Evolutionary conservation across 2,888 invertebrate species (phyloP), one percentile per base, ranked within the genome.

Genomic region (Bellardia bayeri): DNA sequence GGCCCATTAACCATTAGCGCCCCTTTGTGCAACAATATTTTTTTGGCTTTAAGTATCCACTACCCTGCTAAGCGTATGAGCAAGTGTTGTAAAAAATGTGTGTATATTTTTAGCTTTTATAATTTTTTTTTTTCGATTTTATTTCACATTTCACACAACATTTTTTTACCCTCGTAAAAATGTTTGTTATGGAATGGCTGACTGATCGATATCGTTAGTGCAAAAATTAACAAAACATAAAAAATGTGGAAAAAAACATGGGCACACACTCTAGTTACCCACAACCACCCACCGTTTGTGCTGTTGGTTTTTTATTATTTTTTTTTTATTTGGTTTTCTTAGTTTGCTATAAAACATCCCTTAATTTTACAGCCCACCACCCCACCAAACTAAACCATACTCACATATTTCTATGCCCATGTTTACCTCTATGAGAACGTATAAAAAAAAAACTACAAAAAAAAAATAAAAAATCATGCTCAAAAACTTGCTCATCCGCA

Each of bases 401-500:
- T 56, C 66, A 68, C 30, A 74, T 30, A 37, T 71, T 82, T 83
- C 33, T 56, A 37, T 84, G 66, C 56, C 66, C 74, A 79, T 68
- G 61, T 61, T 69, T 66, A 82, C 82, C 79, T 79, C 74, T 78
- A 66, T 72, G 72, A 66, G 68, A 85, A 69, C 37, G 68, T 40
- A 68, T 16, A 71, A 51, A 45, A 54, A 45, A 54, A 49, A 54
- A 56, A 2, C 51, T 42, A 76, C 13, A 13, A 49, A 4, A 56
- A 71, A 66, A 74, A 72, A 30, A 89, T 87, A 87, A 54, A 40
- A 82, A 82, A 69, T 54, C 85, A 89, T 90, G 89, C 90, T 91
- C 89, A 89, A 90, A 91, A 91, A 91, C 88, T 90, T 91, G 91
- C 91, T 92, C 92, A 92, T 90, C 92, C 91, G 91, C 90, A 90